Conservation (phyloP, 2,888 invertebrate species). For the Nyleta sp. region DNA sequence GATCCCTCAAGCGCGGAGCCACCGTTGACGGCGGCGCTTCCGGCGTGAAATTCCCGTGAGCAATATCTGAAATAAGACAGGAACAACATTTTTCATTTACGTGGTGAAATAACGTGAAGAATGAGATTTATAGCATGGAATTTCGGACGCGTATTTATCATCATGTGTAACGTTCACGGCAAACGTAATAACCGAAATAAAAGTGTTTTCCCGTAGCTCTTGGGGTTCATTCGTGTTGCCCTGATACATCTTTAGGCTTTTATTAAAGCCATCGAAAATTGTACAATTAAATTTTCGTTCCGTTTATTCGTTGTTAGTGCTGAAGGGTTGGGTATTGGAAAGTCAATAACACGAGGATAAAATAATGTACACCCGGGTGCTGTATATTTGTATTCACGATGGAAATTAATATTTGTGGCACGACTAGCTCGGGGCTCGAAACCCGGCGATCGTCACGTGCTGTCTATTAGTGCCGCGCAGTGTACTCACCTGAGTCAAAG, state of each 20-base stretch:
- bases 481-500: slow-evolving; percentile 89
- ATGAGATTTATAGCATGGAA: slow-evolving; percentile 58
- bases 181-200: slow-evolving; percentile 40
- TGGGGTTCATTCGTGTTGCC: too few species aligned
- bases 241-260: too few species aligned
- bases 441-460: slow-evolving; percentile 41
- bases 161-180: slow-evolving; percentile 22
- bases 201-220: slow-evolving; percentile 1
- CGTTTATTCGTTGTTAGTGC: too few species aligned
- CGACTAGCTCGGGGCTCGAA: background rate
- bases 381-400: slow-evolving; percentile 10
- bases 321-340: too few species aligned
- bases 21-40: slow-evolving; percentile 83
- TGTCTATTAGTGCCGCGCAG: slow-evolving; percentile 16
- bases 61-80: slow-evolving; percentile 81
- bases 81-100: slow-evolving; percentile 58
- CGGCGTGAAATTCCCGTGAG: slow-evolving; percentile 84
- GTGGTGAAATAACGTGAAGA: slow-evolving; percentile 49
- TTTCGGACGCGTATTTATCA: slow-evolving; percentile 50
- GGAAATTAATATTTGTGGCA: slow-evolving; percentile 36
- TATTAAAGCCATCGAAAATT: too few species aligned
- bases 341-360: too few species aligned
- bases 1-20: slow-evolving; percentile 76
- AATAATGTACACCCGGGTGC: too few species aligned
- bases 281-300: too few species aligned